Percentiles rank a stretch among this genome's conserved stretches.
Evolutionary conservation across 2,113 vertebrate species (phyloP).

Genomic region (Diglossa brunneiventris): DNA sequence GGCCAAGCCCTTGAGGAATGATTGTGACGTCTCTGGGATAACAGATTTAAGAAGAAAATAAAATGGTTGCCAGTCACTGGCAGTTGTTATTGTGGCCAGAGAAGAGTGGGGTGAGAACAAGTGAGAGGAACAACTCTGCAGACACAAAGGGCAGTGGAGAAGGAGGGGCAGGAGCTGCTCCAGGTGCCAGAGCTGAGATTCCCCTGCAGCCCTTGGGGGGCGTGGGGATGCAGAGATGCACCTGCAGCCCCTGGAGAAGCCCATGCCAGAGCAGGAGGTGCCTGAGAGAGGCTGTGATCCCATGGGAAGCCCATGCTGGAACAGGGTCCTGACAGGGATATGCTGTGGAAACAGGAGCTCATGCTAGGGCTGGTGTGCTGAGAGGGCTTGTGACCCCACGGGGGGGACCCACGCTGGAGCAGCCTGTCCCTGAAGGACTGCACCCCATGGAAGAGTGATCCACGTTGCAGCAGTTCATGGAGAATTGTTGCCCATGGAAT

Average conservation of each 20-base stretch:
- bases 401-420: not conserved
- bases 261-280: fast-evolving
- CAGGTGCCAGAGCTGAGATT: not conserved
- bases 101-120: fast-evolving
- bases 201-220: not conserved
- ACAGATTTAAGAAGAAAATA: not conserved
- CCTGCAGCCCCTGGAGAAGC: not conserved
- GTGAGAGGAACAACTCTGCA: not conserved
- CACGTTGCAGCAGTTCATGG: fast-evolving
- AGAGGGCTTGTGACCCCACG: not conserved
- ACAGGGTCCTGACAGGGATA: not conserved
- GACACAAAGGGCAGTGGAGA: too few relatives aligned
- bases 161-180: not conserved
- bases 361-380: not conserved
- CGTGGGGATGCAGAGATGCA: not conserved
- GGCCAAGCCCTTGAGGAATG: not conserved
- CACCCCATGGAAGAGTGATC: not conserved
- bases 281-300: not conserved
- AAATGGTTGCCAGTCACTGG: not conserved
- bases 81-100: not conserved
- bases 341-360: not conserved
- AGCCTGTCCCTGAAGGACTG: not conserved
- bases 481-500: not conserved
- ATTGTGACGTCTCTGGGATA: not conserved
- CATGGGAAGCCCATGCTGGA: fast-evolving